Conservation (phyloP, 2,888 invertebrate genomes). For the Pollenia griseotomentosa region DNA sequence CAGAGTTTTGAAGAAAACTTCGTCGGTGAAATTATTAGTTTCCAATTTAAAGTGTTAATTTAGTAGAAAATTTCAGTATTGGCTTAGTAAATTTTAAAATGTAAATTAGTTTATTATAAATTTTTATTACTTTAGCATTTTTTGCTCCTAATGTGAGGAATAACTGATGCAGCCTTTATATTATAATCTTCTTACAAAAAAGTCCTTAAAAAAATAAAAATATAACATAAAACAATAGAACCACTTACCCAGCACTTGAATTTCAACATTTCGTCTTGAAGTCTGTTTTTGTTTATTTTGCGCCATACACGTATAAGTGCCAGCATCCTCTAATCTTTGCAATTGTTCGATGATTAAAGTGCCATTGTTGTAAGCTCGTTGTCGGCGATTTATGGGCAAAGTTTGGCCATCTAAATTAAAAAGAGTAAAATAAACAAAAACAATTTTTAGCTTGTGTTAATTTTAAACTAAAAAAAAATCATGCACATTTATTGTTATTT, state of each 20-base stretch:
- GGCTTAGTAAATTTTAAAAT: too few species aligned
- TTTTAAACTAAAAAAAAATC: constrained; percentile 29
- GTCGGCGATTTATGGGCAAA: constrained; percentile 94
- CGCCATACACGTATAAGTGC: constrained; percentile 95
- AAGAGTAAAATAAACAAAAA: constrained; percentile 10
- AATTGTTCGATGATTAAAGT: constrained; percentile 94
- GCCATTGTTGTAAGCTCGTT: constrained; percentile 93
- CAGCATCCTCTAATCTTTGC: constrained; percentile 93
- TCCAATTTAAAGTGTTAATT: too few species aligned
- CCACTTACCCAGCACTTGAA: constrained; percentile 88
- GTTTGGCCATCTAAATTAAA: constrained; percentile 89
- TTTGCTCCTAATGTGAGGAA: too few species aligned
- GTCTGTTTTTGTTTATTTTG: constrained; percentile 92
- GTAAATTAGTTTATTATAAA: too few species aligned
- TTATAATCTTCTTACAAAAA: background rate
- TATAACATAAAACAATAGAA: constrained; percentile 18
- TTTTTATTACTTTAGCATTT: too few species aligned
- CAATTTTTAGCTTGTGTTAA: background rate
- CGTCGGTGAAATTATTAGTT: background rate
- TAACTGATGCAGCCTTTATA: too few species aligned
- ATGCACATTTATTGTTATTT: too few species aligned
- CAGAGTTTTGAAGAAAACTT: background rate
- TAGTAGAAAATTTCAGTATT: too few species aligned
- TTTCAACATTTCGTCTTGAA: constrained; percentile 90
- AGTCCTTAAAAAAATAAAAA: constrained; percentile 76